A percentile compares a stretch with the other conserved stretches of the same genome.
Evolutionary conservation across 2,113 vertebrate genomes (phyloP).

Genomic region (Danionella cerebrum): DNA sequence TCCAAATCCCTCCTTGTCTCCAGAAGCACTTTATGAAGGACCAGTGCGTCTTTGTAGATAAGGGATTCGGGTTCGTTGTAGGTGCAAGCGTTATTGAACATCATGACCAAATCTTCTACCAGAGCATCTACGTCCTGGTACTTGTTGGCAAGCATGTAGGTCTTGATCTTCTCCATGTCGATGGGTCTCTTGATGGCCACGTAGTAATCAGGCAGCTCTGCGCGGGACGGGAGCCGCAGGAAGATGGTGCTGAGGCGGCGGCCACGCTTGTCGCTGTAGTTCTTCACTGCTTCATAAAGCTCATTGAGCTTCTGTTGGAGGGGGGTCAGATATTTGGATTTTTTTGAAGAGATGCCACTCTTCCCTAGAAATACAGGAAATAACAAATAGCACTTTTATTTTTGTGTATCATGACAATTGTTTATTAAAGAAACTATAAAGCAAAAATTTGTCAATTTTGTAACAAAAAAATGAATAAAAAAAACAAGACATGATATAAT

Average conservation of each 20-base stretch:
- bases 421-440: too few relatives aligned
- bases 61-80: constrained; percentile 96
- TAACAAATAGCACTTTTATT: too few relatives aligned
- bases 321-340: constrained; percentile 93
- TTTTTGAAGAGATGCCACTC: constrained; percentile 89
- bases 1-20: constrained; percentile 90
- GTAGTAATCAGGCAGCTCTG: constrained; percentile 97
- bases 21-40: constrained; percentile 89
- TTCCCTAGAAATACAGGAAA: constrained; percentile 74
- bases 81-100: constrained; percentile 98
- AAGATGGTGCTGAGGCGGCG: constrained; percentile 97
- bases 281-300: constrained; percentile 95
- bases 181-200: constrained; percentile 94
- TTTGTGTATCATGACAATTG: too few relatives aligned
- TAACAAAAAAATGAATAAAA: too few relatives aligned
- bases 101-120: constrained; percentile 95
- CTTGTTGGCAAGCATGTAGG: constrained; percentile 96
- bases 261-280: constrained; percentile 94
- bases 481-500: too few relatives aligned
- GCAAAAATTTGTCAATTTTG: too few relatives aligned
- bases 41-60: constrained; percentile 93
- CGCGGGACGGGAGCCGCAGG: constrained; percentile 87
- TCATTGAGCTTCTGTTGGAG: constrained; percentile 96
- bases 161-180: constrained; percentile 97
- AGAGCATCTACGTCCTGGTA: constrained; percentile 97